A percentile compares a stretch with the other conserved stretches of the same genome.
These are phyloP conservation scores for Tinamus guttatus DNA, from an alignment of 2,113 vertebrate species.

Conservation along the genomic window DNA sequence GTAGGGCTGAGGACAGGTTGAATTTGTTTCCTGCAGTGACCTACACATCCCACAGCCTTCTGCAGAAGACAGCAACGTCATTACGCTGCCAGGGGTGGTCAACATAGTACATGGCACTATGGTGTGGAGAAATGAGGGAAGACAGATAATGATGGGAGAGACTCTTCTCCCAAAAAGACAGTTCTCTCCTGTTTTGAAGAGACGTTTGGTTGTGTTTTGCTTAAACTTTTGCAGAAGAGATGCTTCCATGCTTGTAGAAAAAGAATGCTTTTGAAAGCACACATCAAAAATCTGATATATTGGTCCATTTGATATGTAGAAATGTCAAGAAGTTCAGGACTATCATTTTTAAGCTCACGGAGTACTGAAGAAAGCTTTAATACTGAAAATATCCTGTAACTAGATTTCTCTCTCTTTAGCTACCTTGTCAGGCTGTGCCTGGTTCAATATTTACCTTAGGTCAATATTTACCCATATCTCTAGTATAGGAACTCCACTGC, in stretches of 20 bases:
- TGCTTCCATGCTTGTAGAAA: background rate
- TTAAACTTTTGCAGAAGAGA: background rate
- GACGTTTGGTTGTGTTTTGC: background rate
- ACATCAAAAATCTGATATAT: background rate
- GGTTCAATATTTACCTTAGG: slow-evolving; percentile 12
- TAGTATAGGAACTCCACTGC: background rate
- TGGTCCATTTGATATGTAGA: background rate
- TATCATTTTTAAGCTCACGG: background rate
- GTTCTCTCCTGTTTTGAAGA: background rate
- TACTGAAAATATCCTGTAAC: background rate
- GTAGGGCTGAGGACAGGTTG: background rate
- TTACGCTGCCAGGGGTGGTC: background rate
- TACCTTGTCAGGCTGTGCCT: background rate
- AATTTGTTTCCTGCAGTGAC: background rate
- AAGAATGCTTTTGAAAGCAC: background rate
- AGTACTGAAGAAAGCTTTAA: background rate
- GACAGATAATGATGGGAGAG: background rate
- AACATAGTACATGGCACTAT: background rate
- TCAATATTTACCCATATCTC: slow-evolving; percentile 27
- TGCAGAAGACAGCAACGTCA: background rate
- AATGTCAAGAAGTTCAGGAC: background rate
- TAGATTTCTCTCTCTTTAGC: background rate
- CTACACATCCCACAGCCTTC: background rate
- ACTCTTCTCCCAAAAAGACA: background rate
- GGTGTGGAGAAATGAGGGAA: background rate